Conservation (phyloP, 2,888 invertebrate genomes). For the Torymus aiolomorphi region DNA sequence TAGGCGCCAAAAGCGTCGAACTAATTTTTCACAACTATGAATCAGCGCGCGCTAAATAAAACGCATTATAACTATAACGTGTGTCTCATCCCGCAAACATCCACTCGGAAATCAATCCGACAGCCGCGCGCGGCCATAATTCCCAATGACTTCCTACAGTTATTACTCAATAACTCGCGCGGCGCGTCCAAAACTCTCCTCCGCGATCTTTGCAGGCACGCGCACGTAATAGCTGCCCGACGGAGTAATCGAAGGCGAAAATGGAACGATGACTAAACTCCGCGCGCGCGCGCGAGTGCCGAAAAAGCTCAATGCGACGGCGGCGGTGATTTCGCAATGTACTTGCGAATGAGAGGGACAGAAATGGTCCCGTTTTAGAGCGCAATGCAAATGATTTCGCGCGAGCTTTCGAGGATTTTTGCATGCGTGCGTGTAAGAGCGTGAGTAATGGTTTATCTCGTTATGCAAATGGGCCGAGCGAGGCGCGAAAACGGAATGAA, state of each 20-base stretch:
- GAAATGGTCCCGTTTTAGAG: conserved; percentile 12
- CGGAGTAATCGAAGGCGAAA: conserved; percentile 41
- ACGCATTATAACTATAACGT: too few relatives aligned
- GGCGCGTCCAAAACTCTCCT: too few relatives aligned
- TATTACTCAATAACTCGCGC: too few relatives aligned
- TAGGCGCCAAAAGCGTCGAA: too few relatives aligned
- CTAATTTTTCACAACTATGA: too few relatives aligned
- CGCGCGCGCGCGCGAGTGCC: conserved; percentile 27
- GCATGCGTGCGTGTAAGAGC: neutral
- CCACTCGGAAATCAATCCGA: neutral
- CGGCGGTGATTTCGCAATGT: conserved; percentile 39
- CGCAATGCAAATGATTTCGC: conserved; percentile 45
- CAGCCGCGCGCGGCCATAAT: too few relatives aligned
- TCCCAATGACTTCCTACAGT: too few relatives aligned
- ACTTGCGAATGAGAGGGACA: neutral
- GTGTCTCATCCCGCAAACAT: neutral
- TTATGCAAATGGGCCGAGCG: neutral
- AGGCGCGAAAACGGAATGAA: neutral
- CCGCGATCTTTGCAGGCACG: too few relatives aligned
- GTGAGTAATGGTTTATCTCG: neutral
- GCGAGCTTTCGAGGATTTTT: conserved; percentile 41
- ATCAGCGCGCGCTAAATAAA: too few relatives aligned
- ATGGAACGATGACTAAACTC: conserved; percentile 56
- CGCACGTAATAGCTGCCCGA: too few relatives aligned
- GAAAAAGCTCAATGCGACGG: conserved; percentile 53